These are phyloP conservation scores for Dicrurus megarhynchus DNA, from an alignment of 2,113 vertebrate species.

Conservation along the genomic window DNA sequence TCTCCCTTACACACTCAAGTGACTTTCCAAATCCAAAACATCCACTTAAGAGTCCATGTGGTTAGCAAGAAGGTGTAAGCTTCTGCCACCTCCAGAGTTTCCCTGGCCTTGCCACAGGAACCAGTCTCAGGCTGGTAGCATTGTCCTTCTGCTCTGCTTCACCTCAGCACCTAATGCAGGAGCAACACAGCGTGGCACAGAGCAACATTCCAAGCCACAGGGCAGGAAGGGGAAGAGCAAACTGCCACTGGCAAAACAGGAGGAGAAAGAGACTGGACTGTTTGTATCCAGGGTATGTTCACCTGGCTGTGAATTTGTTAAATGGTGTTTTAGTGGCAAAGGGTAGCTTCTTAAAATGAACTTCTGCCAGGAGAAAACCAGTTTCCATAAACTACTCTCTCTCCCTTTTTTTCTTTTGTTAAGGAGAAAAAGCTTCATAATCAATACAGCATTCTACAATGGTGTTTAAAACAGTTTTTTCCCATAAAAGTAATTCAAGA, in stretches of 20 bases:
- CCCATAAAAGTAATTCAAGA: neutral
- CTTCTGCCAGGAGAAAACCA: neutral
- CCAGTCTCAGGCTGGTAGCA: neutral
- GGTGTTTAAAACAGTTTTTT: neutral
- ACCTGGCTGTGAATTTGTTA: neutral
- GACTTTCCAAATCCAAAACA: neutral
- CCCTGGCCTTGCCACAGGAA: neutral
- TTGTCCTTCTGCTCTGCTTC: neutral
- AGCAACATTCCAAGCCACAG: rapidly evolving
- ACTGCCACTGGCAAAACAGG: neutral
- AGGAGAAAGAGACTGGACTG: neutral
- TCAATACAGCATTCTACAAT: neutral
- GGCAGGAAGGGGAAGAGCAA: neutral
- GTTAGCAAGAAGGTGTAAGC: neutral
- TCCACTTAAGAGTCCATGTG: neutral
- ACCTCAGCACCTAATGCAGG: neutral
- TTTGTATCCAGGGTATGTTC: rapidly evolving
- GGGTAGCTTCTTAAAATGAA: neutral
- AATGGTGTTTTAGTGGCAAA: neutral
- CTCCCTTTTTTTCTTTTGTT: rapidly evolving
- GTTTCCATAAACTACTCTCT: neutral
- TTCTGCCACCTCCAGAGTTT: neutral
- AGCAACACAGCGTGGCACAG: neutral
- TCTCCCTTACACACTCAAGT: neutral
- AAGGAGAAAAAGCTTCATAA: neutral